These are phyloP conservation scores for Pteronotus mesoamericanus DNA, from an alignment of 2,797 vertebrate genomes.

Conservation along the genomic window DNA sequence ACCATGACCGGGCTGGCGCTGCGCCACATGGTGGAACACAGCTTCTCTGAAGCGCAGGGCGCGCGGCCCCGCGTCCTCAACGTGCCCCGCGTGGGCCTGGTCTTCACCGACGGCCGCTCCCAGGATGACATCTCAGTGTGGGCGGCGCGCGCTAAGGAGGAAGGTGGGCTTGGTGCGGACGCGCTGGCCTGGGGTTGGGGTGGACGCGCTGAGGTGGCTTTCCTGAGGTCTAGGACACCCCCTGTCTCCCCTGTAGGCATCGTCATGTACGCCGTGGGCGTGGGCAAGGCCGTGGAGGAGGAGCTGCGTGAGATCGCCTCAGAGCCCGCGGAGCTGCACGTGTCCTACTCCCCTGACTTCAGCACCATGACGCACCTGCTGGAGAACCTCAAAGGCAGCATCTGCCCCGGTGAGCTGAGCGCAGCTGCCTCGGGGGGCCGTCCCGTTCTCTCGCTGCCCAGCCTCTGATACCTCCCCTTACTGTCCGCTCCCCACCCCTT, in stretches of 20 bases:
- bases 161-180: slow-evolving; percentile 80
- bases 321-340: slow-evolving; percentile 92
- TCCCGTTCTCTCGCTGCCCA: neutral
- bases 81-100: slow-evolving; percentile 90
- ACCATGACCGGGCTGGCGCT: slow-evolving; percentile 97
- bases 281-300: slow-evolving; percentile 96
- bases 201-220: neutral
- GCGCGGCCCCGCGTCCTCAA: slow-evolving; percentile 87
- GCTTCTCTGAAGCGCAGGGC: slow-evolving; percentile 93
- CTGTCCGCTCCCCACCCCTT: neutral
- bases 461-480: neutral
- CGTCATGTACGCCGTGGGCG: slow-evolving; percentile 96
- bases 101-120: slow-evolving; percentile 97
- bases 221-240: neutral
- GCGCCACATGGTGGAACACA: slow-evolving; percentile 96
- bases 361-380: slow-evolving; percentile 92
- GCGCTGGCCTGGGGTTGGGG: neutral
- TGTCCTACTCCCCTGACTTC: slow-evolving; percentile 94
- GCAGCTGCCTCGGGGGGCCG: neutral
- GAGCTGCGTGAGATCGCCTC: slow-evolving; percentile 94
- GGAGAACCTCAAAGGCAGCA: slow-evolving; percentile 94
- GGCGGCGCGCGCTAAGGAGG: slow-evolving; percentile 92
- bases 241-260: slow-evolving; percentile 83
- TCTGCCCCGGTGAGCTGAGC: slow-evolving; percentile 93
- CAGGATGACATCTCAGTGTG: slow-evolving; percentile 96